Base-by-base conservation (phyloP, 2,888 invertebrate genomes). In the Agriotes lineatus region DNA sequence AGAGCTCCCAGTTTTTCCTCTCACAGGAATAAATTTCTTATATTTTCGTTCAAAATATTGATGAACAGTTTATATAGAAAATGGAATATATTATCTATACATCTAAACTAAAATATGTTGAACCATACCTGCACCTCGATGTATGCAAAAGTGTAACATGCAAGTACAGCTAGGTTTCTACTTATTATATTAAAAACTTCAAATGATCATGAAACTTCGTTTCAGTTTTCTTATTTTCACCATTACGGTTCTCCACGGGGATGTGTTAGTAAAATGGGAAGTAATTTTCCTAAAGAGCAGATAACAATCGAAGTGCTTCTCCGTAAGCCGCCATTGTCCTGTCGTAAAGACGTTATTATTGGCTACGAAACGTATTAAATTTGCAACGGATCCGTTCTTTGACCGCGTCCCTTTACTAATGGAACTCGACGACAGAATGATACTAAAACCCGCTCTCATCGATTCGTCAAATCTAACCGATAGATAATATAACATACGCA, bases 341-440 rank as follows among this genome's bases (percentile, higher is more conserved):
- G 58, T 14, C 30, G 58, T 58, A 58, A 58, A 58, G 58, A 58
- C 58, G 37, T 42, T 58, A 44, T 58, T 58, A 58, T 58, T 58
- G 30, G 16, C 14, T 50, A 25, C 20, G 37, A 52, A 62, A 42
- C 18, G 30, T 52, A 62, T 62, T 62, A 62, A 62, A 50, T 54
- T 62, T 62, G 54, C 62, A 62, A 52, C 25, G 42, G 52, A 62
- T 39, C 62, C 52, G 52, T 52, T 39, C 25, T 37, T 19, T 62
- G 50, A 52, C 33, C n/a, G 52, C 39, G 37, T 18, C 39, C 25
- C 35, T 52, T 61, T 50, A 22, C 37, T 60, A 62, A 62, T 62
- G 52, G 62, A 62, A 39, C 62, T 52, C 19, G 7, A 22, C 16
- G 12, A 12, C 30, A 37, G 12, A 54, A 54, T 52, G 4, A 39